A percentile compares a stretch with the other conserved stretches of the same genome.
phyloP scores from a whole-genome alignment of 2,888 invertebrate genomes.

The Electrophaes corylata region DNA sequence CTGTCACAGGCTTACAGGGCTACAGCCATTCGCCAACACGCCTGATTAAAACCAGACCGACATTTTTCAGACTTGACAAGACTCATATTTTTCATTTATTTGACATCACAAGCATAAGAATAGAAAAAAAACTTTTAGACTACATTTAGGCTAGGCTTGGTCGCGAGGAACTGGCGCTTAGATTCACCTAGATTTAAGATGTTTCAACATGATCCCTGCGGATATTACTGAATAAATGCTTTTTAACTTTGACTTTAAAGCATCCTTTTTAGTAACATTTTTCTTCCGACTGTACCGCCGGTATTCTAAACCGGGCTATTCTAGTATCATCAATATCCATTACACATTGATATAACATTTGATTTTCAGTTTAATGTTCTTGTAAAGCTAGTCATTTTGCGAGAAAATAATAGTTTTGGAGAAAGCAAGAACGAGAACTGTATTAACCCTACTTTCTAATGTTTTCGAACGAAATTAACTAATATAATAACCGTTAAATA shows the following conservation, averaged over 20 bases:
- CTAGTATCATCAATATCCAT: constrained; percentile 34
- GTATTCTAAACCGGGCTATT: constrained; percentile 23
- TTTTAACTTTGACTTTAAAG: too few relatives aligned
- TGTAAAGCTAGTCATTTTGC: neutral
- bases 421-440: neutral
- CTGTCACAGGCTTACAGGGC: too few relatives aligned
- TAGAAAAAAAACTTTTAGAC: too few relatives aligned
- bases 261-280: neutral
- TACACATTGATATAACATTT: constrained; percentile 32
- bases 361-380: neutral
- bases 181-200: too few relatives aligned
- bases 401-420: neutral
- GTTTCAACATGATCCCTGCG: too few relatives aligned
- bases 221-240: neutral
- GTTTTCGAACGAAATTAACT: constrained; percentile 37
- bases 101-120: too few relatives aligned
- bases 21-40: too few relatives aligned
- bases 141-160: too few relatives aligned
- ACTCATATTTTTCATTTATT: too few relatives aligned
- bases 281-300: constrained; percentile 13
- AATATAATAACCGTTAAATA: neutral
- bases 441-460: neutral
- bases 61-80: too few relatives aligned
- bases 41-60: too few relatives aligned
- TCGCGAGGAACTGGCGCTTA: too few relatives aligned